phyloP scores from a whole-genome alignment of 2,797 vertebrate species.

The Megalops cyprinoides region DNA sequence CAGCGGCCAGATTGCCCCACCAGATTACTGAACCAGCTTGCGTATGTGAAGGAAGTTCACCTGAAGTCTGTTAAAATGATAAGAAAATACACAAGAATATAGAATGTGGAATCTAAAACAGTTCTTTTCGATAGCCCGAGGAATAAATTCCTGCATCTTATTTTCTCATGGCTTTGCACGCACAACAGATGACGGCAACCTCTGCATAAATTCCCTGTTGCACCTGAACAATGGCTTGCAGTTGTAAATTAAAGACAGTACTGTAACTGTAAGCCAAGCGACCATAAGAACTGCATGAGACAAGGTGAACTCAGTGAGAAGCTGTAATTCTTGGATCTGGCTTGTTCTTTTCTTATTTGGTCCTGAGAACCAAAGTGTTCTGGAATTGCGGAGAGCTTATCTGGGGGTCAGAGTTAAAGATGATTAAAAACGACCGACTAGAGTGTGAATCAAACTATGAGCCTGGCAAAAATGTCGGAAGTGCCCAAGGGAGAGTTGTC shows the following conservation, averaged over 20 bases:
- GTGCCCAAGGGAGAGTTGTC: neutral
- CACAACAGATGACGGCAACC: constrained; percentile 15
- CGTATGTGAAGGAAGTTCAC: constrained; percentile 10
- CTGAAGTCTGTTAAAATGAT: constrained; percentile 28
- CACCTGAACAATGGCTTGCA: neutral
- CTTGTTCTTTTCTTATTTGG: constrained; percentile 1
- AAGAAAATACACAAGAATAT: constrained; percentile 1
- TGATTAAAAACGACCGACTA: neutral
- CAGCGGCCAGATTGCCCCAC: constrained; percentile 18
- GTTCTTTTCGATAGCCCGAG: neutral
- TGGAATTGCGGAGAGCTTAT: no score
- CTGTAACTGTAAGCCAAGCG: neutral
- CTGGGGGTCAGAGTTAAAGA: neutral
- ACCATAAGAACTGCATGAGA: neutral
- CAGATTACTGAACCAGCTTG: constrained; percentile 21
- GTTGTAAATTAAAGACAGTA: constrained; percentile 1
- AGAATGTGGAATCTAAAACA: neutral
- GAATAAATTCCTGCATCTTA: constrained; percentile 8
- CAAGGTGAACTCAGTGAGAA: neutral
- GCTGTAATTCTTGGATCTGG: constrained; percentile 10
- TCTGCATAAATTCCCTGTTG: neutral
- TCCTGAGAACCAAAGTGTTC: no score
- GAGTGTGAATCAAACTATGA: neutral
- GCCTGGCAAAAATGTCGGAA: neutral
- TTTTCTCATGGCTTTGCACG: constrained; percentile 10